Base-by-base conservation (phyloP, 64 coral and sea anemone species). In the Dendrophyllia cribrosa region DNA sequence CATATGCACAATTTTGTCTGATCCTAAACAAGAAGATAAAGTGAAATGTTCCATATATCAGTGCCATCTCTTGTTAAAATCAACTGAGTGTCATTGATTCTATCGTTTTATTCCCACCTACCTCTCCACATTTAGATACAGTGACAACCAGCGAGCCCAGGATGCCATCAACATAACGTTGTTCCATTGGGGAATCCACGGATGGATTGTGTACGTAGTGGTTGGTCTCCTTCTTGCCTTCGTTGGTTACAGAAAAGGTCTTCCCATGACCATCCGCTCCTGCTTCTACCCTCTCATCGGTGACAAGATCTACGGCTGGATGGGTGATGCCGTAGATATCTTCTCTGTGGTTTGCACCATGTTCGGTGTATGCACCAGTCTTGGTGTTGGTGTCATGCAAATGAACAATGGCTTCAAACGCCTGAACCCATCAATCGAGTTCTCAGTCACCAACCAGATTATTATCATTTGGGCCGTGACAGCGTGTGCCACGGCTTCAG, bases 301-400 rank as follows among this genome's bases (percentile, higher is more conserved):
- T 26, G 93, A 95, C 48, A 95, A 83, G 74, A 87, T 95, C 59
- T 95, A 75, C 52, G 88, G 93, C 7, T 68, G 56, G 60, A 72
- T 95, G 50, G 93, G 93, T 52, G 93, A 95, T 76, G 63, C 90
- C 0, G 58, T 91, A 16, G 93, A 95, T 72, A 79, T 95, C 53
- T 75, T 95, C 23, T 86, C 93, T 11, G 93, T 95, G 47, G 88
- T 95, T 21, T 90, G 88, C 20, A 95, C 88, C 10, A 95, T 95
- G 93, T 91, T 91, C 43, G 93, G 93, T 2, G 93, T 95, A 2
- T 95, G 93, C 46, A 95, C 93, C 20, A 95, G 93, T 63, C 93
- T 95, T 81, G 88, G 93, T 51, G 17, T 91, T 72, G 93, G 93
- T 16, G 73, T 62, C 49, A 59, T 91, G 45, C 71, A 73, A 43